Conservation (phyloP, 2,888 invertebrate species). For the Odontomyia ornata region DNA sequence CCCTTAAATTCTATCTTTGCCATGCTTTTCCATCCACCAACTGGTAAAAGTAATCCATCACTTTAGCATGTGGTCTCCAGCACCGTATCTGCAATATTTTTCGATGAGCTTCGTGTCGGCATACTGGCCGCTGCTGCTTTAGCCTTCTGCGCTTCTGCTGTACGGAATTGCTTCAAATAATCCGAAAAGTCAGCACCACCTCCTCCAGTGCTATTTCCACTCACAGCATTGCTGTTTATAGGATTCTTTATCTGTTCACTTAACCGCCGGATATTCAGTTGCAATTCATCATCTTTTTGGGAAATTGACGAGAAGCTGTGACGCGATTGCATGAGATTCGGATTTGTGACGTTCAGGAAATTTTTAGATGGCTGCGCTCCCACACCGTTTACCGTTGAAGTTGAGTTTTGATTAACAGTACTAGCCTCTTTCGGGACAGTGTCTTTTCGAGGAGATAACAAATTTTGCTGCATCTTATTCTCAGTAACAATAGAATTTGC, state of each 20-base stretch:
- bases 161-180: slow-evolving; percentile 55
- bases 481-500: slow-evolving; percentile 44
- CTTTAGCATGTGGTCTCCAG: slow-evolving; percentile 63
- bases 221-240: slow-evolving; percentile 42
- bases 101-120: slow-evolving; percentile 52
- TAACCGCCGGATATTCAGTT: slow-evolving; percentile 60
- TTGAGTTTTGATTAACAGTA: slow-evolving; percentile 38
- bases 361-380: slow-evolving; percentile 52
- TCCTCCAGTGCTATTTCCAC: neutral
- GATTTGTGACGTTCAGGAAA: slow-evolving; percentile 56
- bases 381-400: slow-evolving; percentile 29
- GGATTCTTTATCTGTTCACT: slow-evolving; percentile 59
- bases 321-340: slow-evolving; percentile 58
- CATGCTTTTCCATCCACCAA: too few relatives aligned
- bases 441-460: slow-evolving; percentile 48
- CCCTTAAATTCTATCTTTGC: too few relatives aligned
- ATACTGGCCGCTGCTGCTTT: slow-evolving; percentile 37
- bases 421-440: slow-evolving; percentile 4
- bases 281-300: slow-evolving; percentile 58
- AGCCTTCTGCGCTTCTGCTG: slow-evolving; percentile 54
- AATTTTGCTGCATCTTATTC: slow-evolving; percentile 48
- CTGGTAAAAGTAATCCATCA: neutral
- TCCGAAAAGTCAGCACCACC: slow-evolving; percentile 54
- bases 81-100: slow-evolving; percentile 57
- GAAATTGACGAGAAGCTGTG: slow-evolving; percentile 60